Base-by-base conservation (phyloP, 2,113 vertebrate species). In the Monopterus albus region DNA sequence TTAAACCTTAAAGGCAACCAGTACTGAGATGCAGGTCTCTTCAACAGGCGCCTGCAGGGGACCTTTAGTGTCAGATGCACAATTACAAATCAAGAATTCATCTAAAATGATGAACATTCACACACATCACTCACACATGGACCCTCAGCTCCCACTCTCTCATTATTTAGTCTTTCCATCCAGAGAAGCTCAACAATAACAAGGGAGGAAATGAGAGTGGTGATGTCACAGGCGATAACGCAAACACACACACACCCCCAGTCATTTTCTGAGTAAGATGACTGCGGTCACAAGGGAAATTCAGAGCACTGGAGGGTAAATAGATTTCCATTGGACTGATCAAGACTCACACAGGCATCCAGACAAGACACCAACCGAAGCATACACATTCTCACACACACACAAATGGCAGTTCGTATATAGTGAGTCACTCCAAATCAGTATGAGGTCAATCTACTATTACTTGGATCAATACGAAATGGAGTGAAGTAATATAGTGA, bases 151-250 rank as follows among this genome's bases (percentile, higher is more conserved):
- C 72, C 56, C 57, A 66, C 67, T 75, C 62, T 58, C 78, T 76
- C 80, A 87, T 88, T 87, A 90, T 85, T 86, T 79, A 81, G 85
- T 84, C 75, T 83, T 84, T 87, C 81, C 63, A 68, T 85, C 77
- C 62, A 78, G 76, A 72, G 80, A 79, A 65, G 25, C 75, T 73
- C 51, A 57, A 79, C 80, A 87, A 87, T 90, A 92, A 89, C 85
- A 74, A 85, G 79, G 71, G 64, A 80, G 82, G 82, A 87, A 87
- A 91, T 85, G 88, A 87, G 76, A 55, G 61, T 47, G 65, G 72
- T 87, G 88, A 89, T 86, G 92, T 87, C 87, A 90, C 58, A 75
- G 79, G 56, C 61, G 62, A 88, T 85, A 86, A 83, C 61, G 58
- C 55, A 81, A 67, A 75, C 45, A 75, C 56, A 81, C 49, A 68